These are phyloP conservation scores for Drosophila punjabiensis DNA, from an alignment of 1,140 invertebrate genomes.

Conservation along the genomic window DNA sequence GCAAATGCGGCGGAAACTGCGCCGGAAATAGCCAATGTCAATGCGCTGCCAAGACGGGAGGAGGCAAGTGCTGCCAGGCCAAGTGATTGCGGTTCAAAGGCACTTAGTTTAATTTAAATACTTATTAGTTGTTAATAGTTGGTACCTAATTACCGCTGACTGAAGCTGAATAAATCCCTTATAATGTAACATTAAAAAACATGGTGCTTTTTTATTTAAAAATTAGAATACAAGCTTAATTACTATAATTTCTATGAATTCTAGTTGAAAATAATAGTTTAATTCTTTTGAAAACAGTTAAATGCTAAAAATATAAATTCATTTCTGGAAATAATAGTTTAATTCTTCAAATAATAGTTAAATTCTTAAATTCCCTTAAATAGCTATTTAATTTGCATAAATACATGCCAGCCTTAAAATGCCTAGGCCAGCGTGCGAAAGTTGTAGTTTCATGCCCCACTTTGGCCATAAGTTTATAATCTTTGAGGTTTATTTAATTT, in stretches of 20 bases:
- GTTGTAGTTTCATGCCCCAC: constrained; percentile 12
- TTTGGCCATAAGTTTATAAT: constrained; percentile 46
- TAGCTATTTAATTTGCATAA: neutral
- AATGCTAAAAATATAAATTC: neutral
- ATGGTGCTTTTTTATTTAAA: neutral
- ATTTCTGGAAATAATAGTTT: neutral
- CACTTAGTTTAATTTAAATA: neutral
- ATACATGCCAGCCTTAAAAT: neutral
- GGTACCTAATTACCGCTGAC: constrained; percentile 8
- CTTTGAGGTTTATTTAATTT: constrained; percentile 57
- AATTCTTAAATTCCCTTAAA: neutral
- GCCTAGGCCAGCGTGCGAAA: neutral
- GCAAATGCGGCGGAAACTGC: constrained; percentile 65
- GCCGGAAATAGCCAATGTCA: constrained; percentile 66
- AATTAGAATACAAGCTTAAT: neutral
- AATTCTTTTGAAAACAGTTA: neutral
- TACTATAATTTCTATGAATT: neutral
- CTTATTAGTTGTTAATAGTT: constrained; percentile 7
- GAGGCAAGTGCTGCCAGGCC: constrained; percentile 57
- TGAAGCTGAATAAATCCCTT: constrained; percentile 23
- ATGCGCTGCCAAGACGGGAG: constrained; percentile 48
- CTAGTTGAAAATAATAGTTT: neutral
- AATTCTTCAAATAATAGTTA: neutral
- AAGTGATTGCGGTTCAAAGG: constrained; percentile 37
- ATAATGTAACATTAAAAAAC: constrained; percentile 1